Evolutionary conservation across 2,113 vertebrate species (phyloP).

Genomic region (Centrocercus urophasianus): DNA sequence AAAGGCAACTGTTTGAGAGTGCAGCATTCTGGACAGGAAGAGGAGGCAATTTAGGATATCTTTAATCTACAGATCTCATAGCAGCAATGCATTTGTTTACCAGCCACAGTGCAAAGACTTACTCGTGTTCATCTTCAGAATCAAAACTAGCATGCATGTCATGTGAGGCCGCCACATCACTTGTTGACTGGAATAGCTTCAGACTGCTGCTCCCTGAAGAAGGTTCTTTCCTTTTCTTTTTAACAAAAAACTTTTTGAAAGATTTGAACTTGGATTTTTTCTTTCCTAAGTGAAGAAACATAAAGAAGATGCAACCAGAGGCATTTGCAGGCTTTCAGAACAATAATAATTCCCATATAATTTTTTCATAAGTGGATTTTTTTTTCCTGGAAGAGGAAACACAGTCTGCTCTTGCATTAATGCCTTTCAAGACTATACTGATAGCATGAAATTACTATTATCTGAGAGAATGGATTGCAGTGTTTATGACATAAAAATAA

Average conservation of each 20-base stretch:
- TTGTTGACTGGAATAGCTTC: conserved; percentile 85
- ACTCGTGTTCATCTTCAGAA: conserved; percentile 86
- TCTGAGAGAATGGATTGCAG: neutral
- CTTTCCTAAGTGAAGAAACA: conserved; percentile 77
- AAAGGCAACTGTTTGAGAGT: neutral
- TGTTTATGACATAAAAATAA: conserved; percentile 12
- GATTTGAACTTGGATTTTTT: conserved; percentile 89
- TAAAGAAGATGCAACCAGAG: neutral
- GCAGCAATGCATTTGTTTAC: neutral
- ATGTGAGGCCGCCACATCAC: conserved; percentile 77
- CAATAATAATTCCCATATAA: neutral
- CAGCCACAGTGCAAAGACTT: conserved; percentile 56
- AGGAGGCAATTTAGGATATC: neutral
- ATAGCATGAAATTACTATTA: conserved; percentile 19
- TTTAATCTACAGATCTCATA: neutral
- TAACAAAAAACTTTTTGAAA: conserved; percentile 87
- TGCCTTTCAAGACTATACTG: neutral
- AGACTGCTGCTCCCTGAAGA: conserved; percentile 61
- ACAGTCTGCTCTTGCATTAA: neutral
- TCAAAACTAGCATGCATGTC: conserved; percentile 67
- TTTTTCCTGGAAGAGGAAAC: neutral
- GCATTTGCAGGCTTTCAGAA: neutral
- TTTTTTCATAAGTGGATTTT: neutral
- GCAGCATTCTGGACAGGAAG: neutral
- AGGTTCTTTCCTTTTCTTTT: conserved; percentile 82